Evolutionary conservation across 35 echinoderm and acorn worm species (phyloP).

Genomic region (Acanthaster planci): DNA sequence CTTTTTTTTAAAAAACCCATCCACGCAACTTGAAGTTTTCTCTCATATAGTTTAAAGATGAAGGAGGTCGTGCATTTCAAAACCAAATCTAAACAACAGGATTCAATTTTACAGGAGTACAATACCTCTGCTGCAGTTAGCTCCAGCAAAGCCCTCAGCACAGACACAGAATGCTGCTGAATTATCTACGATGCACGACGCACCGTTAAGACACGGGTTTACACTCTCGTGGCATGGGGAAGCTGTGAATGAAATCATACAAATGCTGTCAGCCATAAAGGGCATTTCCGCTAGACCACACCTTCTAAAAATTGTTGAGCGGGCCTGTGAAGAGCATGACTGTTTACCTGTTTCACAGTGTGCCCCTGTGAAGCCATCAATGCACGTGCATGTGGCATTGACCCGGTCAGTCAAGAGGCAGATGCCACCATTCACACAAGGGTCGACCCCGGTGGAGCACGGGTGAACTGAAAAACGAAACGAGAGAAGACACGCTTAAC

Average conservation of each 20-base stretch:
- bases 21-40: no score
- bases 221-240: neutral
- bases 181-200: slow-evolving; percentile 15
- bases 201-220: slow-evolving; percentile 39
- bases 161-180: neutral
- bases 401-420: neutral
- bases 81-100: no score
- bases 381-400: slow-evolving; percentile 9
- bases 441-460: neutral
- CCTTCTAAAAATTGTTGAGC: neutral
- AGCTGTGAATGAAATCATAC: neutral
- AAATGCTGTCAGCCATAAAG: neutral
- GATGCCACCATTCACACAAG: slow-evolving; percentile 4
- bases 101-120: no score
- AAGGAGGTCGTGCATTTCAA: no score
- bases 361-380: neutral
- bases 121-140: slow-evolving; percentile 9
- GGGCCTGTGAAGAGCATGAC: neutral
- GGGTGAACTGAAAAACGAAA: neutral
- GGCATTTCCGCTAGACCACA: neutral
- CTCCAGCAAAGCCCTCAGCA: neutral
- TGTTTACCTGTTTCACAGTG: slow-evolving; percentile 8
- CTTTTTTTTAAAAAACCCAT: no score
- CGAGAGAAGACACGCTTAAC: no score
- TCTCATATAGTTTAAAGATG: no score